phyloP scores from a whole-genome alignment of 2,888 invertebrate species.

The Allacma fusca region DNA sequence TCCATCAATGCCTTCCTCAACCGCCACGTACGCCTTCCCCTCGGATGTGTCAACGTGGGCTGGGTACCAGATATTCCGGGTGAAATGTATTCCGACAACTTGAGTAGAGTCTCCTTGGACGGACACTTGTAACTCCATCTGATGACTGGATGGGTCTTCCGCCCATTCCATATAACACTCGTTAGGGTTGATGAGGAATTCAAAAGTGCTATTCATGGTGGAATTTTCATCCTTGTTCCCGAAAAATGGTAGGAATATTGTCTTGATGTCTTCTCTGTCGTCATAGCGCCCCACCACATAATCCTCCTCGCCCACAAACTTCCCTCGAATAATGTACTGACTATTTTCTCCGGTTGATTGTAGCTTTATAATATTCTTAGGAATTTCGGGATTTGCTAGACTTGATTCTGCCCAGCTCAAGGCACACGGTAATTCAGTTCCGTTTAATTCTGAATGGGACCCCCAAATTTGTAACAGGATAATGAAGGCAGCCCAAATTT shows the following conservation, averaged over 20 bases:
- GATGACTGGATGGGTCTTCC: background rate
- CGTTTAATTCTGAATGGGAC: background rate
- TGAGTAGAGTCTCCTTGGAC: too few relatives aligned
- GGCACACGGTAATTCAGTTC: background rate
- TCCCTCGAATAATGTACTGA: constrained; percentile 19
- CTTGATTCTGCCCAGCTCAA: background rate
- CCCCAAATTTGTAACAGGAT: too few relatives aligned
- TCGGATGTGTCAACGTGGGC: background rate
- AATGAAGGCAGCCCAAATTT: too few relatives aligned
- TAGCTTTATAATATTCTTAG: background rate
- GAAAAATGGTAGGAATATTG: background rate
- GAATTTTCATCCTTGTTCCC: background rate
- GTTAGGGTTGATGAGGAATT: constrained; percentile 33
- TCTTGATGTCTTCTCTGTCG: too few relatives aligned
- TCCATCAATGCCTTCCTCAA: background rate
- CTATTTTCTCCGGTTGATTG: background rate
- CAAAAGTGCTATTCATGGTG: background rate
- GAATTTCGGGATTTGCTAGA: too few relatives aligned
- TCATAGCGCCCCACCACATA: background rate
- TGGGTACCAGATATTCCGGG: background rate
- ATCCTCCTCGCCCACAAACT: background rate
- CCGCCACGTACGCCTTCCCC: background rate
- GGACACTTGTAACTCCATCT: background rate
- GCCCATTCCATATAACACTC: constrained; percentile 18
- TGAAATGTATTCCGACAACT: background rate